A percentile compares a stretch with the other conserved stretches of the same genome.
phyloP scores from a whole-genome alignment of 2,797 vertebrate genomes.

The Chelon auratus region DNA sequence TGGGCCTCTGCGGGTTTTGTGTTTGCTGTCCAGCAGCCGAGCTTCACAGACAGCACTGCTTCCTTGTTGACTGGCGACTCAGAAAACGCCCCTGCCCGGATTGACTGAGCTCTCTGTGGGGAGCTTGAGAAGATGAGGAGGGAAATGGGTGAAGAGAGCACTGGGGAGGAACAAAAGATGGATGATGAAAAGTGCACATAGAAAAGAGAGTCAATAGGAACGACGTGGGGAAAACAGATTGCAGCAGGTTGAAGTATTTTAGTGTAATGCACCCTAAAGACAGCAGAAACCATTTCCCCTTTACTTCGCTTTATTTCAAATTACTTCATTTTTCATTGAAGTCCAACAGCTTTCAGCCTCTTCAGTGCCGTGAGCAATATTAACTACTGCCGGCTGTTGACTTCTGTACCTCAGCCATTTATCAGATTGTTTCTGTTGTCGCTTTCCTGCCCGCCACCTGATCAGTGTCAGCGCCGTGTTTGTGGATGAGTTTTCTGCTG shows the following conservation, averaged over 20 bases:
- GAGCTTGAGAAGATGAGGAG: slow-evolving; percentile 24
- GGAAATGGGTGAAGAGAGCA: slow-evolving; percentile 25
- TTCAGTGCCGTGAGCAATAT: slow-evolving; percentile 9
- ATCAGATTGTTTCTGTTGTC: slow-evolving; percentile 39
- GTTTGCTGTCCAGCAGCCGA: slow-evolving; percentile 65
- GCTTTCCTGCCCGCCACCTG: slow-evolving; percentile 25
- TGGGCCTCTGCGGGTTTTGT: slow-evolving; percentile 49
- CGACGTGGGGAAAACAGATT: not conserved
- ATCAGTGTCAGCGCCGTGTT: slow-evolving; percentile 29
- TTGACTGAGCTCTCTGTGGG: slow-evolving; percentile 38
- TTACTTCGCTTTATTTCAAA: not conserved
- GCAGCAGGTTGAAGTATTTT: not conserved
- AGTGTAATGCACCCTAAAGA: not conserved
- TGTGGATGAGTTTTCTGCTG: slow-evolving; percentile 26
- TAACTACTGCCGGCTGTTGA: slow-evolving; percentile 19
- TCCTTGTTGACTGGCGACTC: slow-evolving; percentile 60
- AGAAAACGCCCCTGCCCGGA: slow-evolving; percentile 35
- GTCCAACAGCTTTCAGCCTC: slow-evolving; percentile 1
- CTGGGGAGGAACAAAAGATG: slow-evolving; percentile 14
- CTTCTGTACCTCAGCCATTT: slow-evolving; percentile 26
- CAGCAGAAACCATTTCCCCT: too few species aligned
- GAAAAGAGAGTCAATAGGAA: not conserved
- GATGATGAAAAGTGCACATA: not conserved
- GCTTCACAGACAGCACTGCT: slow-evolving; percentile 59
- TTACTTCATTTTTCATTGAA: not conserved